These are phyloP conservation scores for Trichopoda pennipes DNA, from an alignment of 2,888 invertebrate genomes.

Conservation along the genomic window DNA sequence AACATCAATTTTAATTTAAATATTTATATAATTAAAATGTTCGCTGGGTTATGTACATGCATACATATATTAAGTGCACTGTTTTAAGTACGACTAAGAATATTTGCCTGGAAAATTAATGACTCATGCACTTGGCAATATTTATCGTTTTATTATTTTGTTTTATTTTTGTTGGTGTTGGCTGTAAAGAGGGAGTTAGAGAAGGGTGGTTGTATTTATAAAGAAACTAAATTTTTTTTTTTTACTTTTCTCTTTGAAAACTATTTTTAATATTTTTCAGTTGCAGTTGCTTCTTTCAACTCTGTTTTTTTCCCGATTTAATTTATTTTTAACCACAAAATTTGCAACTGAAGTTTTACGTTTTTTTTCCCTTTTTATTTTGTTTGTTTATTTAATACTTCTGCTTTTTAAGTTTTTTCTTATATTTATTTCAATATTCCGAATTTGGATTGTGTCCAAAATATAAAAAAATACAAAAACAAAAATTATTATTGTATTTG, in stretches of 20 bases:
- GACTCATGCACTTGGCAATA: conserved; percentile 39
- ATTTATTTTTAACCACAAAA: conserved; percentile 46
- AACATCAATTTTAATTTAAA: no score
- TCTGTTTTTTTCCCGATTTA: conserved; percentile 19
- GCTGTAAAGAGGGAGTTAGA: conserved; percentile 35
- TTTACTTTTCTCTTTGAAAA: conserved; percentile 3
- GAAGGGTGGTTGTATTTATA: conserved; percentile 15
- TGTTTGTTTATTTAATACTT: not conserved
- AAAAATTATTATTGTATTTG: not conserved
- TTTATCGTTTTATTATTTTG: conserved; percentile 25
- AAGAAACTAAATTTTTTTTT: not conserved
- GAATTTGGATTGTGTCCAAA: conserved; percentile 65
- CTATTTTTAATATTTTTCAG: not conserved
- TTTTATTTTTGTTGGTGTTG: not conserved
- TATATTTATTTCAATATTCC: conserved; percentile 58
- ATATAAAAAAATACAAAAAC: not conserved
- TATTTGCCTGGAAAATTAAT: conserved; percentile 13
- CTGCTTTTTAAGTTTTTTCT: conserved; percentile 28
- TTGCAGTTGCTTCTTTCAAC: no score
- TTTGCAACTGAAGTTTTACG: conserved; percentile 46
- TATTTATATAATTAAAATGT: no score
- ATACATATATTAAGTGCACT: no score
- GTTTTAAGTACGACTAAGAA: conserved; percentile 1
- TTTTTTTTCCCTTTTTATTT: not conserved
- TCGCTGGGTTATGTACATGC: not conserved